phyloP scores from a whole-genome alignment of 2,113 vertebrate species.

The Zapornia atra region DNA sequence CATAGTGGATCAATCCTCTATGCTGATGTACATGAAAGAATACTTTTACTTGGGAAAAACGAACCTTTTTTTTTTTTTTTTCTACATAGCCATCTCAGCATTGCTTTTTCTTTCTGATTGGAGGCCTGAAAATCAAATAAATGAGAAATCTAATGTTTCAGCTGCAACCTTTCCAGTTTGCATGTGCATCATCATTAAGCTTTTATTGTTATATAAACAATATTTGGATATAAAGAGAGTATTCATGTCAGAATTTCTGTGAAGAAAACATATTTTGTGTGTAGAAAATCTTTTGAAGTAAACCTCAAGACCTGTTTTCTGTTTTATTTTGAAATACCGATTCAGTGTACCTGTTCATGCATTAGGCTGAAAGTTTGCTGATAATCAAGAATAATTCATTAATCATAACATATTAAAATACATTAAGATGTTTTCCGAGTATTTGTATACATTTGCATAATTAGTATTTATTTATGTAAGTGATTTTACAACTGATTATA shows the following conservation, averaged over 20 bases:
- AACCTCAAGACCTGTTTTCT: neutral
- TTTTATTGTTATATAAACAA: neutral
- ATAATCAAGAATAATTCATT: slow-evolving; percentile 15
- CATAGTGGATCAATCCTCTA: neutral
- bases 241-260: neutral
- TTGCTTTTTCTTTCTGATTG: neutral
- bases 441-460: neutral
- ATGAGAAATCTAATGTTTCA: neutral
- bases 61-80: neutral
- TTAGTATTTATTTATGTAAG: neutral
- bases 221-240: neutral
- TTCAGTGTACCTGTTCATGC: neutral
- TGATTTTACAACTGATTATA: neutral
- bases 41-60: neutral
- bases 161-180: neutral
- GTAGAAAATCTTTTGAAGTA: neutral
- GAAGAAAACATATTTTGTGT: neutral
- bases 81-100: neutral
- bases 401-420: neutral
- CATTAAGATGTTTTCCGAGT: neutral
- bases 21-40: neutral
- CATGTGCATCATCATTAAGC: neutral
- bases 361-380: neutral
- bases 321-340: neutral
- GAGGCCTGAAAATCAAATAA: neutral